Evolutionary conservation across 2,113 vertebrate species (phyloP).

Genomic region (Maylandia zebra): DNA sequence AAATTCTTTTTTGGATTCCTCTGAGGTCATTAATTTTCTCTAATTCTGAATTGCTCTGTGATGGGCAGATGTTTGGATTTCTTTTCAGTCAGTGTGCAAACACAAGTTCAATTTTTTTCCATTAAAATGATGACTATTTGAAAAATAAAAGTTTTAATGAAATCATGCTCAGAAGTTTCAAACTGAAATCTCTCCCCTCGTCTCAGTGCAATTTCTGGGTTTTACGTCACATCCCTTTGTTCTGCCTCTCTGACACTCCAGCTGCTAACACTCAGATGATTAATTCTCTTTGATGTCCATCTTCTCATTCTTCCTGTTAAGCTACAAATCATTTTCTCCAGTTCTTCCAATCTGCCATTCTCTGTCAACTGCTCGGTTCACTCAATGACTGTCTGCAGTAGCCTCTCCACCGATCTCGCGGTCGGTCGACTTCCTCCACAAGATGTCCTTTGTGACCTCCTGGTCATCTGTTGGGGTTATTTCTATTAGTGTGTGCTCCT

Average conservation of each 20-base stretch:
- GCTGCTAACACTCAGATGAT: constrained; percentile 20
- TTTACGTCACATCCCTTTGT: constrained; percentile 5
- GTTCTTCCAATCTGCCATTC: neutral
- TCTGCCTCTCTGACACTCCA: neutral
- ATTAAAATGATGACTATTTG: neutral
- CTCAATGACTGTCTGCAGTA: neutral
- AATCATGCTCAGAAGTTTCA: neutral
- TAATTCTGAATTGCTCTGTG: neutral
- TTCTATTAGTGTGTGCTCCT: neutral
- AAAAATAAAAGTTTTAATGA: neutral
- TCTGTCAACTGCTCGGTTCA: neutral
- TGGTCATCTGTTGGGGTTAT: neutral
- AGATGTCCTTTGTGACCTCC: neutral
- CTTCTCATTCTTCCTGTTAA: neutral
- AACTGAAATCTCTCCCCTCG: neutral
- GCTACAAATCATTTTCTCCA: constrained; percentile 9
- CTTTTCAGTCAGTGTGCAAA: neutral
- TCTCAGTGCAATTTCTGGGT: neutral
- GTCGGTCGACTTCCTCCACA: neutral
- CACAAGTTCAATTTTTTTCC: neutral
- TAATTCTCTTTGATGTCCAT: constrained; percentile 38
- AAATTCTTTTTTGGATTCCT: neutral
- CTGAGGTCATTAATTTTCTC: neutral
- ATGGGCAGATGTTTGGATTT: neutral
- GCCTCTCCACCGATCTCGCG: neutral